A percentile compares a stretch with the other conserved stretches of the same genome.
Conservation (phyloP, 2,888 invertebrate species). For the Eilema sororculum region DNA sequence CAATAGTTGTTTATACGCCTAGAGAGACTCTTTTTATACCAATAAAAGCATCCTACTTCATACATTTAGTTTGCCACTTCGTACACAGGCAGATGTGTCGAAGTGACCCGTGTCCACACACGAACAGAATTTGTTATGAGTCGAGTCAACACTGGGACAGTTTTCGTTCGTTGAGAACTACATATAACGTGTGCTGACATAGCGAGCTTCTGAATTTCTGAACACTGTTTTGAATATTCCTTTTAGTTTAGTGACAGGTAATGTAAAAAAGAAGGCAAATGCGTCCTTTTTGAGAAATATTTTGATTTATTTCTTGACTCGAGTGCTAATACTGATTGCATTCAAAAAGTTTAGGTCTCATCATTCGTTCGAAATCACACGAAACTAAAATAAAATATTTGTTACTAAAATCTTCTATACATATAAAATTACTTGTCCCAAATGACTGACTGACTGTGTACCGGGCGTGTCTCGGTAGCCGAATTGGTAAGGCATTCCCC, state of each 20-base stretch:
- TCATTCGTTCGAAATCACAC: too few relatives aligned
- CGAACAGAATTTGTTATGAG: conserved; percentile 21
- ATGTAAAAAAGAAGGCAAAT: background rate
- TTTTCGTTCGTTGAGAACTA: background rate
- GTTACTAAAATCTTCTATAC: too few relatives aligned
- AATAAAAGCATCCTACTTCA: conserved; percentile 5
- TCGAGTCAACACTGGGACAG: conserved; percentile 2
- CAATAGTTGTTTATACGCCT: background rate
- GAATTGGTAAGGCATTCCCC: too few relatives aligned
- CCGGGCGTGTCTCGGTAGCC: too few relatives aligned
- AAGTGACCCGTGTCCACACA: conserved; percentile 18
- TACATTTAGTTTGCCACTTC: background rate
- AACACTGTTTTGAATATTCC: conserved; percentile 12
- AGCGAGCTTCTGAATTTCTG: conserved; percentile 1
- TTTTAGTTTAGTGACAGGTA: background rate
- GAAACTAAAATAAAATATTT: too few relatives aligned
- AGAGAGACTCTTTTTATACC: background rate
- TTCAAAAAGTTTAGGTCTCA: too few relatives aligned
- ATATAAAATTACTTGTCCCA: too few relatives aligned
- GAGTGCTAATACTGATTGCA: too few relatives aligned
- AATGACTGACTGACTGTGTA: too few relatives aligned
- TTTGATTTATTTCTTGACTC: too few relatives aligned
- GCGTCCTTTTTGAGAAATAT: too few relatives aligned
- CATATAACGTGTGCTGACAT: conserved; percentile 6
- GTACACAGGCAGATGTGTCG: conserved; percentile 11